phyloP scores from a whole-genome alignment of 2,888 invertebrate genomes.

The Scaptomyza tumidula region DNA sequence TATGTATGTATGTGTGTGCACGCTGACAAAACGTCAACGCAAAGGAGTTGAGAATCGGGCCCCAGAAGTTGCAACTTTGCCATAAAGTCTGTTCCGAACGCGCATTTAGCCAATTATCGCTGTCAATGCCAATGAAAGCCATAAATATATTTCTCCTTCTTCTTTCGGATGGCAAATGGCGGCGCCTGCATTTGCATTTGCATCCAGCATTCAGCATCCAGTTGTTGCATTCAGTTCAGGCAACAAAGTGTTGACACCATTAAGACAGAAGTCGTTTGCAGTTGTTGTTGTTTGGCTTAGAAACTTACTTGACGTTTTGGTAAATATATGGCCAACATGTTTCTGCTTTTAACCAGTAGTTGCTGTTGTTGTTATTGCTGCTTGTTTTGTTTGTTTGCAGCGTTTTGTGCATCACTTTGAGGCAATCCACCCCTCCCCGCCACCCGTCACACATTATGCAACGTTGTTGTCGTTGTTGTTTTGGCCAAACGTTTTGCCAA shows the following conservation, averaged over 20 bases:
- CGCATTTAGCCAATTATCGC: constrained; percentile 66
- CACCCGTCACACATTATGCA: constrained; percentile 42
- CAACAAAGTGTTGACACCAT: constrained; percentile 69
- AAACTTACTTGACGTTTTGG: constrained; percentile 8
- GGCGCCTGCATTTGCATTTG: constrained; percentile 19
- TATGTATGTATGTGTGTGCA: constrained; percentile 17
- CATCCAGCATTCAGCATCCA: not conserved
- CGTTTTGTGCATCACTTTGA: constrained; percentile 40
- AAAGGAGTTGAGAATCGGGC: not conserved
- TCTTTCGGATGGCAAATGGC: constrained; percentile 30
- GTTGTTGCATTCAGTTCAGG: constrained; percentile 23
- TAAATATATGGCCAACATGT: constrained; percentile 47
- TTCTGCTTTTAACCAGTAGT: constrained; percentile 45
- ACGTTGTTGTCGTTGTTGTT: constrained; percentile 21
- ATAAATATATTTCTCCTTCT: constrained; percentile 49
- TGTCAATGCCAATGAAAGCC: constrained; percentile 74
- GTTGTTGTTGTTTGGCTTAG: constrained; percentile 6
- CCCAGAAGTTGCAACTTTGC: constrained; percentile 28
- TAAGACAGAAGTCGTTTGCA: constrained; percentile 34
- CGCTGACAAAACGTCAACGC: constrained; percentile 44
- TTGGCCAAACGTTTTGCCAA: constrained; percentile 40
- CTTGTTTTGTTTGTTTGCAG: constrained; percentile 10
- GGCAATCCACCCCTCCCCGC: too few species aligned
- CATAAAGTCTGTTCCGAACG: constrained; percentile 26
- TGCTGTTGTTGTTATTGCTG: constrained; percentile 16